phyloP scores from a whole-genome alignment of 2,797 vertebrate species.

The Lepilemur ruficaudatus region DNA sequence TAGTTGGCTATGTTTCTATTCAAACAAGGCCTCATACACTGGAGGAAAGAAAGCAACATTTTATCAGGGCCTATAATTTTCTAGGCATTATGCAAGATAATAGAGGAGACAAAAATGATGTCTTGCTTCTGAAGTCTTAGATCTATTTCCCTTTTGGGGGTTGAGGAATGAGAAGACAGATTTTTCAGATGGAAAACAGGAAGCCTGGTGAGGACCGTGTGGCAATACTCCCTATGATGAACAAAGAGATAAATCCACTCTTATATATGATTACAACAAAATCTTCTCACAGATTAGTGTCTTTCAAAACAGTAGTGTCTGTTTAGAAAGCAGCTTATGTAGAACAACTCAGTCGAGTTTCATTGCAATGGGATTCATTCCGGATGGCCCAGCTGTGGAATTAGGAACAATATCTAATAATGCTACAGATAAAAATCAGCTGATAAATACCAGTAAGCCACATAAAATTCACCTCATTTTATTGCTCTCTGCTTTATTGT shows the following conservation, averaged over 20 bases:
- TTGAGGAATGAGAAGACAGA: neutral
- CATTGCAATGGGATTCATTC: neutral
- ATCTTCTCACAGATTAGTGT: neutral
- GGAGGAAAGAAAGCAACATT: neutral
- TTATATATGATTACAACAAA: neutral
- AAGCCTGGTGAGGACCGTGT: neutral
- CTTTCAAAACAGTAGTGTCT: neutral
- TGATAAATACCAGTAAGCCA: neutral
- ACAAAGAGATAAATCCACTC: neutral
- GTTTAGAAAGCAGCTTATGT: neutral
- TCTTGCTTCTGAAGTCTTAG: neutral
- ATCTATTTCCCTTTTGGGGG: neutral
- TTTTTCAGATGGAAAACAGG: neutral
- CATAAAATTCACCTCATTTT: neutral
- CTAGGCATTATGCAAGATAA: conserved; percentile 47
- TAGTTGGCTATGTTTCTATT: neutral
- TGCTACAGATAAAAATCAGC: neutral
- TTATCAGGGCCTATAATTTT: conserved; percentile 44
- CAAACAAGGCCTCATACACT: neutral
- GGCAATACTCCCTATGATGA: neutral
- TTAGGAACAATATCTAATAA: neutral
- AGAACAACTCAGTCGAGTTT: neutral
- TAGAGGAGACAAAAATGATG: conserved; percentile 5
- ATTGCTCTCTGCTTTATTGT: neutral
- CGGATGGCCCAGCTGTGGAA: neutral